Evolutionary conservation across 2,888 invertebrate genomes (phyloP), one percentile per base, ranked within the genome.

Genomic region (Drosophila longiperda): DNA sequence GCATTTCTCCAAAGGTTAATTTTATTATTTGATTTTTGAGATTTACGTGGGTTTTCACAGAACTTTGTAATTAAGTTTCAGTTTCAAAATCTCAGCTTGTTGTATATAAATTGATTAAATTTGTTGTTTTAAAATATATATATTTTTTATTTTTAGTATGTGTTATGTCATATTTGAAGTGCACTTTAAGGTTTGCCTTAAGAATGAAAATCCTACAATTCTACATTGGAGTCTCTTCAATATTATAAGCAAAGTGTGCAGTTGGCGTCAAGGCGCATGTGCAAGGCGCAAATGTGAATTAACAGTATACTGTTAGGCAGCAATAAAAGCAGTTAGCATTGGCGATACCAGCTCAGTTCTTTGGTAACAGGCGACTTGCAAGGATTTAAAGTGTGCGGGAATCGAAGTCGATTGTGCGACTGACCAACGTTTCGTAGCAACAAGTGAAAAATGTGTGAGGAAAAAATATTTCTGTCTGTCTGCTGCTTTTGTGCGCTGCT

Each of bases 211-310:
- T 54, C 8, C 11, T 17, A 33, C 38, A 49, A 34, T 52, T 23
- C 17, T n/a, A 38, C 29, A 29, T 17, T 12, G n/a, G 5, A 53
- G 12, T 23, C 17, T 38, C 17, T 17, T 65, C 49, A 57, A 60
- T 29, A 42, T 64, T 61, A 74, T 74, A 72, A 83, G 75, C 75
- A 75, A 84, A 61, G 23, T 40, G 77, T 73, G 87, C 70, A 17
- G n/a, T 26, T 12, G 7, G 3, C 9, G 38, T 4, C 52, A 55
- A 26, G 20, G 71, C 78, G 87, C 83, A 81, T 70, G 83, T 72
- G 83, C 62, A 59, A 29, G 29, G 29, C 29, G 29, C 29, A 69
- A 73, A 79, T 72, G 65, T n/a, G 17, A 8, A 5, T 33, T 74
- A 71, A 74, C 86, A 75, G 77, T 0, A n/a, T 15, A 1, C 75